Percentiles rank a stretch among this genome's conserved stretches.
These are phyloP conservation scores for Dione vanillae DNA, from an alignment of 2,888 invertebrate genomes.

Conservation along the genomic window DNA sequence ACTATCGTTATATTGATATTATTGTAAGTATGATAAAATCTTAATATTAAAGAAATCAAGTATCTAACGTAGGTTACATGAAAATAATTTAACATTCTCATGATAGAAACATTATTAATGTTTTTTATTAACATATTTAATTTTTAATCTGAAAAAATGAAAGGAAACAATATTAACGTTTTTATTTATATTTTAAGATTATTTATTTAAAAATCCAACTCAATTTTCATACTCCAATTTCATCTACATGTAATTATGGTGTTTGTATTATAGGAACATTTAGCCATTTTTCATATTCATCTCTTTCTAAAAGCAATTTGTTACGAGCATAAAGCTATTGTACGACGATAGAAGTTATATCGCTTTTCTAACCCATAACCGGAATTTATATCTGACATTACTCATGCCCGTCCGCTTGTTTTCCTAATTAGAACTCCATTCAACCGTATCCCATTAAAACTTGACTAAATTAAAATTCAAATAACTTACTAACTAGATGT, in stretches of 20 bases:
- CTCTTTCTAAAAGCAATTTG: conserved; percentile 73
- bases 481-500: conserved; percentile 84
- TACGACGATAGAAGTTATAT: conserved; percentile 57
- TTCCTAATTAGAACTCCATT: conserved; percentile 83
- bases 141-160: too few relatives aligned
- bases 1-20: background rate
- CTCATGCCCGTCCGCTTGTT: conserved; percentile 77
- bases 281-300: conserved; percentile 67
- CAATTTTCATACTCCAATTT: conserved; percentile 11
- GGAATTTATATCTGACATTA: conserved; percentile 81
- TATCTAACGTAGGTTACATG: too few relatives aligned
- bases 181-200: too few relatives aligned
- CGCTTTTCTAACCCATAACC: conserved; percentile 74
- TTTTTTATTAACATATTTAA: too few relatives aligned
- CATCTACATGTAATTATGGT: conserved; percentile 5
- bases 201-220: background rate
- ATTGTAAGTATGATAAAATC: too few relatives aligned
- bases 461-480: conserved; percentile 83
- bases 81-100: too few relatives aligned
- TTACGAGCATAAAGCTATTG: conserved; percentile 59
- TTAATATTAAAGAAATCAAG: too few relatives aligned
- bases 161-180: too few relatives aligned
- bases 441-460: conserved; percentile 81
- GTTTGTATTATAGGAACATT: conserved; percentile 40
- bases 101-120: too few relatives aligned